Evolutionary conservation across 2,113 vertebrate species (phyloP), one percentile per base, ranked within the genome.

Genomic region (Siniperca chuatsi): DNA sequence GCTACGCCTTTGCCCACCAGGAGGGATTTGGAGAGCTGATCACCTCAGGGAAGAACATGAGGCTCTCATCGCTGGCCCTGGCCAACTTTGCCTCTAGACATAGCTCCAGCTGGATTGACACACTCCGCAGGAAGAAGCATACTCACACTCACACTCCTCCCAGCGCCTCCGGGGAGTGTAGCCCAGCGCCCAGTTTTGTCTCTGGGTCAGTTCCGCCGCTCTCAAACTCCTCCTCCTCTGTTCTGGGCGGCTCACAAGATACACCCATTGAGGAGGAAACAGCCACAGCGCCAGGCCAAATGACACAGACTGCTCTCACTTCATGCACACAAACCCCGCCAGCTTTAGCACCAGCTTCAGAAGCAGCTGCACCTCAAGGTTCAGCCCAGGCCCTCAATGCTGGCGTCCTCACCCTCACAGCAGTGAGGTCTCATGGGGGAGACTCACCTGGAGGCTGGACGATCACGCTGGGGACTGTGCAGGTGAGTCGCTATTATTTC

Each of bases 11-110:
- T 82, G 97, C 98, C 0, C 98, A 99, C 91, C 97, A 98, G 90
- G 98, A 99, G 75, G 98, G 98, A 29, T 99, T 98, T 0, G 98
- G 98, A 33, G 98, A 99, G 89, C 97, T 98, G 83, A 98, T 99
- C 87, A 98, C 97, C 87, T 98, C 98, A 0, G 98, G 98, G 62
- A 99, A 97, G 89, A 99, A 98, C 94, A 98, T 98, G 98, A 90
- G 97, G 4, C 97, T 98, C 48, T 97, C 97, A 60, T 98, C 98
- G 13, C 76, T 97, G 79, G 97, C 96, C 0, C 94, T 99, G 15
- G 96, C 97, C 84, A 90, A 91, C 78, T 98, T 98, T 2, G 84
- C 96, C 44, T 81, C 96, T 2, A 96, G 96, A 29, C 96, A 97
- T 90, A 97, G 97, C 92, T 80, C 94, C 81, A 94, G 95, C 93